Evolutionary conservation across 1,140 invertebrate genomes (phyloP), one percentile per base, ranked within the genome.

Genomic region (Drosophila grimshawi): DNA sequence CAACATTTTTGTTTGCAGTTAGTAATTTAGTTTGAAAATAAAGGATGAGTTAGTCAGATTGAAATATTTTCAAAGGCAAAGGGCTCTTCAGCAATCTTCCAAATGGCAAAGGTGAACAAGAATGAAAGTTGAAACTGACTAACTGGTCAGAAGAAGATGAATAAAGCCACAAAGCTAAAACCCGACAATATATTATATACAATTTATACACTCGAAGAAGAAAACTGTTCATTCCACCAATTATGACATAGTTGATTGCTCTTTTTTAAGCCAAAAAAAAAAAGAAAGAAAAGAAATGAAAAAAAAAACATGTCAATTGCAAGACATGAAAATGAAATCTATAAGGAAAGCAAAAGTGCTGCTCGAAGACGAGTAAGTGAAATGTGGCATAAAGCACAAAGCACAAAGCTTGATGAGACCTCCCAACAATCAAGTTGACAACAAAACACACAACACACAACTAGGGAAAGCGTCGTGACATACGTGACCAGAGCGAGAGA

Each of bases 241-340:
- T 41, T 41, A 41, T 41, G 39, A 10, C 39, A 41, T 41, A 41
- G 39, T 41, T 41, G 39, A 41, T 41, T 41, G 39, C 8, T 41
- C 39, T n/a, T 41, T 19, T 41, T 10, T 3, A 10, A 41, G 39
- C n/a, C 39, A 10, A 41, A 41, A 33, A 33, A 33, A 33, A 33
- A 33, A 33, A 33, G 5, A 33, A 33, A 33, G 4, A 33, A 33
- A 33, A 4, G 33, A 33, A 33, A 5, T 27, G 46, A 10, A 10
- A 4, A 33, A 29, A 29, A 52, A 48, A 10, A 5, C 45, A 52
- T 48, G 55, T 55, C 30, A 19, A 41, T 60, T 68, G 30, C 52
- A 11, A 62, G 66, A 71, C 19, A 48, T 27, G 6, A 46, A 46
- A 27, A 11, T 46, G 45, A 48, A 48, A 41, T 10, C 39, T 0